Evolutionary conservation across 1,140 invertebrate species (phyloP).

Genomic region (Temnothorax curvispinosus): DNA sequence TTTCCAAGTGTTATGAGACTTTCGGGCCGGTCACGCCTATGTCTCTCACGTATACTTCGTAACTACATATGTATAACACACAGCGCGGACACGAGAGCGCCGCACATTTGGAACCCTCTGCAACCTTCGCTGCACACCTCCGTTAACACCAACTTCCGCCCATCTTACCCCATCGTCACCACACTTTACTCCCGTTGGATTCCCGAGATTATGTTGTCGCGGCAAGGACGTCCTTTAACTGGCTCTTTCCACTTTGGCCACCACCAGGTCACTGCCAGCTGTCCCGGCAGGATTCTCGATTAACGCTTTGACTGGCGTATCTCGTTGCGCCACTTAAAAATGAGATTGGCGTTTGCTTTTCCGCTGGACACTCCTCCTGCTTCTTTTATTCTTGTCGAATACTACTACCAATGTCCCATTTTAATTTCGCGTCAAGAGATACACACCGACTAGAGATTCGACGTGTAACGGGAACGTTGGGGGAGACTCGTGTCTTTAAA

Average conservation of each 20-base stretch:
- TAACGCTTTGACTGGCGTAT: not conserved
- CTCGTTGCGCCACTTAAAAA: not conserved
- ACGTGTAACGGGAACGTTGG: slow-evolving; percentile 16
- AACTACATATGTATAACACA: slow-evolving; percentile 56
- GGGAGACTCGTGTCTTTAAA: slow-evolving; percentile 41
- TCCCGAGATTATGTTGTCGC: slow-evolving; percentile 49
- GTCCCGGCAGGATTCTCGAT: slow-evolving; percentile 5
- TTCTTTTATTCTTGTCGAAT: not conserved
- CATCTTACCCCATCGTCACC: slow-evolving; percentile 46
- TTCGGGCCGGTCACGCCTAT: slow-evolving; percentile 74
- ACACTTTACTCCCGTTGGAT: slow-evolving; percentile 27
- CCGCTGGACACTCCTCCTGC: not conserved
- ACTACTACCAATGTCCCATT: not conserved
- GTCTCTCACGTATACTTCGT: slow-evolving; percentile 67
- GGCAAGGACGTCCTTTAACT: slow-evolving; percentile 30
- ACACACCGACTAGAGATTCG: not conserved
- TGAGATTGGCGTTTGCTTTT: not conserved
- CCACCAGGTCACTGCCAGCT: not conserved
- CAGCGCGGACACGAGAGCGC: slow-evolving; percentile 21
- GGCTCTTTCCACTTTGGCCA: not conserved
- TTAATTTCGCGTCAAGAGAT: slow-evolving; percentile 14
- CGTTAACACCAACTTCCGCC: slow-evolving; percentile 52
- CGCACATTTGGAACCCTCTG: slow-evolving; percentile 21
- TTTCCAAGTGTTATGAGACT: slow-evolving; percentile 83
- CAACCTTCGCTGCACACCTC: not conserved